Base-by-base conservation (phyloP, 2,113 vertebrate genomes). In the Eptatretus burgeri region DNA sequence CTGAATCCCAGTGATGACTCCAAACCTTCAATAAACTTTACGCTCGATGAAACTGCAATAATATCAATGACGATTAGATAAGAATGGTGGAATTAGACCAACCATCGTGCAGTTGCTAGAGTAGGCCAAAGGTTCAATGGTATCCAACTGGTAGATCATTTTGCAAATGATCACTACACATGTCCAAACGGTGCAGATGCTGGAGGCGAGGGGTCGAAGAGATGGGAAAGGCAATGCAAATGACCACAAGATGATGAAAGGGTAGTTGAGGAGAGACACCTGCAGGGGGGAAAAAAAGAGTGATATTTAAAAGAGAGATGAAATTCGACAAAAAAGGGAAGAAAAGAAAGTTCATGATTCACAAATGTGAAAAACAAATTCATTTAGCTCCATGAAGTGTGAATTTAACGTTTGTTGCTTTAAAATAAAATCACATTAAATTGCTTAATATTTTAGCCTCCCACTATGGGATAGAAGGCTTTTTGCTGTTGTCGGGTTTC, bases 51-150 rank as follows among this genome's bases (percentile, higher is more conserved):
- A 41, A 41, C 27, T 41, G 27, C 27, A 41, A 41, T 41, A 3
- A 41, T 41, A 41, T 41, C 27, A 41, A 41, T 41, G 27, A 41
- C 27, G 3, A 41, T 41, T 41, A 7, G 3, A 41, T 41, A 41
- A 41, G 3, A 41, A 41, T 7, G 3, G 27, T 41, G 27, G 27
- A 41, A 7, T 41, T 41, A 41, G 27, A 41, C 27, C 27, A 41
- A 94, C 91, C 80, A 75, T 69, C 13, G 74, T 68, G 75, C 89
- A 96, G 71, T 74, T 83, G 51, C 77, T 74, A 27, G 80, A 79
- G 76, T 84, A 82, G 13, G 77, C 66, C 11, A 63, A 51, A 16
- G 81, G 81, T 62, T 86, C 68, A 72, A 96, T 84, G 66, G 80
- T 80, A 63, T 78, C 79, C 52, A 80, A 73, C 70, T 80, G 81